Percentiles rank a stretch among this genome's conserved stretches.
Conservation (phyloP, 1,140 invertebrate species). For the Trichoplusia ni region DNA sequence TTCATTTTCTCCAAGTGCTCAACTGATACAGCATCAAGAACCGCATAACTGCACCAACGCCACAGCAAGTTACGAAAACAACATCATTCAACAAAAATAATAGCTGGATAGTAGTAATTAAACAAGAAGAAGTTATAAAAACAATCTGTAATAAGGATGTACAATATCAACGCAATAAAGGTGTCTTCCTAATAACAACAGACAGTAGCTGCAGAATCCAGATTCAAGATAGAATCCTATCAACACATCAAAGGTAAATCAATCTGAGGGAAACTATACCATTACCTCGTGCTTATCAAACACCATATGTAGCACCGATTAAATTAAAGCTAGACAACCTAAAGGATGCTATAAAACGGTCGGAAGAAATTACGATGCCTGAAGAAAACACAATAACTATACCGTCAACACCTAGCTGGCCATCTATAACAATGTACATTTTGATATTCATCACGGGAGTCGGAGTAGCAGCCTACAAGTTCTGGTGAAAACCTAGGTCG, state of each 20-base stretch:
- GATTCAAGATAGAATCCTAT: neutral
- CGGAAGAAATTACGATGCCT: neutral
- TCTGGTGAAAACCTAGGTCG: conserved; percentile 24
- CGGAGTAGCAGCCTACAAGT: neutral
- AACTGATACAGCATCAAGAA: conserved; percentile 32
- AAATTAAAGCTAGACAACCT: conserved; percentile 15
- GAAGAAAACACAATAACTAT: neutral
- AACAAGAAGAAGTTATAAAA: conserved; percentile 38
- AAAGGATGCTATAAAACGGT: neutral
- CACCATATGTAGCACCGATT: neutral
- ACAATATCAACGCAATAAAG: conserved; percentile 29
- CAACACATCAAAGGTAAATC: conserved; percentile 14
- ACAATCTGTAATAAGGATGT: conserved; percentile 32
- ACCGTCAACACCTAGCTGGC: conserved; percentile 10
- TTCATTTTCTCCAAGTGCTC: no score
- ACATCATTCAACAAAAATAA: conserved; percentile 46
- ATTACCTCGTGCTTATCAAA: conserved; percentile 5
- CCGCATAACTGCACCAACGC: conserved; percentile 28
- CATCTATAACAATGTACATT: conserved; percentile 7
- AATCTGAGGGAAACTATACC: conserved; percentile 30
- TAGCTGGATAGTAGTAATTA: conserved; percentile 39
- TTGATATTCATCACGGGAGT: neutral
- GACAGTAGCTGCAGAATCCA: conserved; percentile 1
- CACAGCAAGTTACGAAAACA: conserved; percentile 31
- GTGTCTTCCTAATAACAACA: conserved; percentile 3